These are phyloP conservation scores for Dynastes hyllus DNA, from an alignment of 2,888 invertebrate species.

Conservation along the genomic window DNA sequence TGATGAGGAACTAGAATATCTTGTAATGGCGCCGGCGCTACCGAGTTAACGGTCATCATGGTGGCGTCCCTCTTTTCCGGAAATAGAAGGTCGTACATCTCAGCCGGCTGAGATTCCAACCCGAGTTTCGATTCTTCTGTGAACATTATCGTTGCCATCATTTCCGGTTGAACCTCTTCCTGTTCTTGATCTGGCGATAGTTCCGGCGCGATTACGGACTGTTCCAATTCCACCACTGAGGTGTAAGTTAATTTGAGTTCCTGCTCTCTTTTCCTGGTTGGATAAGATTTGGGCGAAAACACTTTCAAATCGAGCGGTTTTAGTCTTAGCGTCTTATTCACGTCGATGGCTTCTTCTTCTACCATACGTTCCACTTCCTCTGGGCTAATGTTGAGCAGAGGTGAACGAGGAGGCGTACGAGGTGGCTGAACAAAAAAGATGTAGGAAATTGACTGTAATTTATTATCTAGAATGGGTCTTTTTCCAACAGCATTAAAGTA, in stretches of 20 bases:
- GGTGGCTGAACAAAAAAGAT: background rate
- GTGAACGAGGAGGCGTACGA: background rate
- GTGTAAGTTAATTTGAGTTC: conserved; percentile 62
- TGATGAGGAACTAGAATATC: conserved; percentile 66
- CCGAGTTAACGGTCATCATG: conserved; percentile 60
- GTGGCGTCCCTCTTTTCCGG: conserved; percentile 54
- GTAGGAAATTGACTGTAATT: background rate
- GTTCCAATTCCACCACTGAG: conserved; percentile 63
- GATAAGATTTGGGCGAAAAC: conserved; percentile 60
- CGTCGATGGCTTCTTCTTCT: conserved; percentile 66
- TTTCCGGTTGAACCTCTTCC: conserved; percentile 66
- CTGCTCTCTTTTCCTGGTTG: conserved; percentile 63
- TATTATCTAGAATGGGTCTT: no score
- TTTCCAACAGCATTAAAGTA: no score
- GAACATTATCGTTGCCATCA: conserved; percentile 66
- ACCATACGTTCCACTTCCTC: conserved; percentile 63
- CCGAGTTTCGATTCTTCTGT: conserved; percentile 66
- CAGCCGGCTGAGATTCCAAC: conserved; percentile 63
- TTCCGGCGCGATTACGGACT: conserved; percentile 59
- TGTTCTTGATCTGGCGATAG: conserved; percentile 64
- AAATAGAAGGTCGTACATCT: conserved; percentile 66
- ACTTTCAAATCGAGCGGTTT: conserved; percentile 64
- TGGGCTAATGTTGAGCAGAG: conserved; percentile 55
- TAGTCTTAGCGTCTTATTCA: conserved; percentile 64
- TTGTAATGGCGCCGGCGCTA: conserved; percentile 65